A percentile compares a stretch with the other conserved stretches of the same genome.
These are phyloP conservation scores for Amniataba percoides DNA, from an alignment of 2,797 vertebrate species.

Conservation along the genomic window DNA sequence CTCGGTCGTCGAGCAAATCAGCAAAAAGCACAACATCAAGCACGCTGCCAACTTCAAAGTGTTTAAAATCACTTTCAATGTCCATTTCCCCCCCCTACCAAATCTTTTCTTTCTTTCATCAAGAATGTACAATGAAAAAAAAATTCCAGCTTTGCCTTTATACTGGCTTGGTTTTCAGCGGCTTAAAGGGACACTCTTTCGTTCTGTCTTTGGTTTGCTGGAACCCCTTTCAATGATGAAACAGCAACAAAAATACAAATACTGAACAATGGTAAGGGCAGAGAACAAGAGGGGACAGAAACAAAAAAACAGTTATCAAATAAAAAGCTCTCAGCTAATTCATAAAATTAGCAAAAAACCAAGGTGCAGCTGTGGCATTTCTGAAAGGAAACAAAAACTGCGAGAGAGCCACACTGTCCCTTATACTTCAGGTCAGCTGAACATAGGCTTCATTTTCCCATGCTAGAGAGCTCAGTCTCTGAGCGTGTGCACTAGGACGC, in stretches of 20 bases:
- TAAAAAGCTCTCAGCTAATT: slow-evolving; percentile 82
- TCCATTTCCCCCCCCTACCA: slow-evolving; percentile 33
- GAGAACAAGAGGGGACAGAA: slow-evolving; percentile 71
- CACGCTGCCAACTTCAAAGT: slow-evolving; percentile 62
- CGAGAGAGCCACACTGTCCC: slow-evolving; percentile 73
- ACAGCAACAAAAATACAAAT: slow-evolving; percentile 69
- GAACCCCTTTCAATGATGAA: slow-evolving; percentile 71
- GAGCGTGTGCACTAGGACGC: slow-evolving; percentile 88
- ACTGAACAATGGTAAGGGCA: slow-evolving; percentile 66
- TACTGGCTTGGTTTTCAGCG: slow-evolving; percentile 77
- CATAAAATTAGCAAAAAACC: slow-evolving; percentile 78
- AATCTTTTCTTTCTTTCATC: slow-evolving; percentile 57
- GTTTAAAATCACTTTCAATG: slow-evolving; percentile 65
- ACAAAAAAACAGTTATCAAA: slow-evolving; percentile 63
- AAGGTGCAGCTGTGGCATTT: slow-evolving; percentile 78
- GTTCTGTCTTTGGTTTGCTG: slow-evolving; percentile 87
- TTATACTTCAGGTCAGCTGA: slow-evolving; percentile 80
- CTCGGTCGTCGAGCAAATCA: slow-evolving; percentile 66
- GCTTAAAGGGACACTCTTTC: slow-evolving; percentile 86
- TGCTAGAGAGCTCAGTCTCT: slow-evolving; percentile 83
- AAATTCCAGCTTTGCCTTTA: slow-evolving; percentile 72
- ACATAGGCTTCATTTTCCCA: slow-evolving; percentile 83
- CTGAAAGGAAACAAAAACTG: slow-evolving; percentile 59
- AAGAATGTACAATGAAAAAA: slow-evolving; percentile 70
- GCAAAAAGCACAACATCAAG: slow-evolving; percentile 73